Base-by-base conservation (phyloP, 1,140 invertebrate species). In the Drosophila pandora region DNA sequence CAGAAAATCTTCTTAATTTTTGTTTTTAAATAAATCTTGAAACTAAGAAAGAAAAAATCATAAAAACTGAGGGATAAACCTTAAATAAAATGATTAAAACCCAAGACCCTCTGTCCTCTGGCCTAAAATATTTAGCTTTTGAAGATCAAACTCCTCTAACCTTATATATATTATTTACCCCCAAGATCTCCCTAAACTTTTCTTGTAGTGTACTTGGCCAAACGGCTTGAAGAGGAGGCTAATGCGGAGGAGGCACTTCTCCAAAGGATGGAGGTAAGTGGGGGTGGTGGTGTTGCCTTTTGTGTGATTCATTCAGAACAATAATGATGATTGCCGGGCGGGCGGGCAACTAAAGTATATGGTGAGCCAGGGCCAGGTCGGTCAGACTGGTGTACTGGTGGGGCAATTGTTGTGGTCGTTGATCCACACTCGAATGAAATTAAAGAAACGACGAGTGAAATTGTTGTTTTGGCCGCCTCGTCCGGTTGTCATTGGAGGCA, bases 241-340 rank as follows among this genome's bases (percentile, higher is more conserved):
- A 2, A 8, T 2, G 32, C 2, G 32, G 32, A 32, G 6, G 30
- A 37, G 32, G 34, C 34, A 37, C 34, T 37, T 37, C 2, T 37
- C 32, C 1, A 4, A 41, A n/a, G 34, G 34, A 37, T 37, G 34
- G 34, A 37, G 34, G 1, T 10, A 10, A 10, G 34, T 37, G 34
- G 54, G 37, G 34, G 65, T 17, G 22, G 22, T 13, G 34, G 73
- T 55, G 58, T 62, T 83, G 79, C 70, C 63, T 76, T 76, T 73
- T 77, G 54, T 85, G 73, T 80, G 80, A 85, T 84, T 84, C 81
- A 84, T 84, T 85, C 72, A 85, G 81, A 80, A 85, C 81, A 69
- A 69, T 67, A 77, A 80, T 83, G 70, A 74, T 74, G 59, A 74
- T 74, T 74, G 77, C 34, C 59, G 73, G 25, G 25, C 2, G 25